Percentiles rank a stretch among this genome's conserved stretches.
These are phyloP conservation scores for Holocentrus rufus DNA, from an alignment of 2,797 vertebrate genomes.

Conservation along the genomic window DNA sequence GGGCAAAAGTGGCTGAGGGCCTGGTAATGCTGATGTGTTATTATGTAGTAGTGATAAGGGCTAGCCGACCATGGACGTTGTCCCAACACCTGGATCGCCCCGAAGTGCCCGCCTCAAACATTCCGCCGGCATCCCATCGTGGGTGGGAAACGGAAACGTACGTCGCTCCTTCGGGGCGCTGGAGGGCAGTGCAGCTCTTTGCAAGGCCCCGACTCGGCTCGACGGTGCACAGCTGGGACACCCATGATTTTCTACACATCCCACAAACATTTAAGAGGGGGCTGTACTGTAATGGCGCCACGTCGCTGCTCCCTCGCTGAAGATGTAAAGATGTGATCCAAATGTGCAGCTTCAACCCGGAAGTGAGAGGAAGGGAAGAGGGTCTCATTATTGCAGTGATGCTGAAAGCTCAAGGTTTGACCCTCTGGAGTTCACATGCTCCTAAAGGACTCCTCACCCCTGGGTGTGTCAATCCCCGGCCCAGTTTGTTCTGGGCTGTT, in stretches of 20 bases:
- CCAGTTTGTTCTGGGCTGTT: no score
- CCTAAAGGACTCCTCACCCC: background rate
- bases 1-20: slow-evolving; percentile 55
- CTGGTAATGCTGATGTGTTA: slow-evolving; percentile 82
- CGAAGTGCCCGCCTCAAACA: slow-evolving; percentile 78
- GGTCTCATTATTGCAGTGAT: no score
- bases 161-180: slow-evolving; percentile 11
- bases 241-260: no score
- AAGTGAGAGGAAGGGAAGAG: background rate
- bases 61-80: slow-evolving; percentile 63
- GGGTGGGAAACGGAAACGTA: slow-evolving; percentile 51
- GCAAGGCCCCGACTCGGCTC: background rate
- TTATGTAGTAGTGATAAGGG: slow-evolving; percentile 74
- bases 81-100: slow-evolving; percentile 78
- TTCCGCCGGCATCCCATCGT: slow-evolving; percentile 78
- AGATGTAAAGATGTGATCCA: no score
- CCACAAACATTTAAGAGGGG: no score
- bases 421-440: no score
- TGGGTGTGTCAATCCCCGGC: background rate
- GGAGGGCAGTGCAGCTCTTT: slow-evolving; percentile 50
- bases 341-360: background rate
- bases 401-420: no score
- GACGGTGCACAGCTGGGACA: background rate
- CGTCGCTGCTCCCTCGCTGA: background rate
- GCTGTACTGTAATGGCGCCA: background rate